Conservation (phyloP, 2,888 invertebrate genomes). For the Platypus cylindrus region DNA sequence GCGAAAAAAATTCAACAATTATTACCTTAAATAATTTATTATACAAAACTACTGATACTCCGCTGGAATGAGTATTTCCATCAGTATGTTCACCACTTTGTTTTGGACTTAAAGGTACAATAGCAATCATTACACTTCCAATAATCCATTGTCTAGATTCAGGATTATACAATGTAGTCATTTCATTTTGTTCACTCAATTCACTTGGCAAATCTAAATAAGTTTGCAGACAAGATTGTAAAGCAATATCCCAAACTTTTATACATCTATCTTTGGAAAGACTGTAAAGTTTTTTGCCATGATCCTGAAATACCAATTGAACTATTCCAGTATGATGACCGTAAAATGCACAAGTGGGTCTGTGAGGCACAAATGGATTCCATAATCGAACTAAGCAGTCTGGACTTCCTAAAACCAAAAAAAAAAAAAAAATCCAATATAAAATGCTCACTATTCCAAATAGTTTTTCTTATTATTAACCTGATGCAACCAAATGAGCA, state of each 20-base stretch:
- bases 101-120: constrained; percentile 50
- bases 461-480: constrained; percentile 5
- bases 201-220: constrained; percentile 51
- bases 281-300: constrained; percentile 54
- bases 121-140: constrained; percentile 51
- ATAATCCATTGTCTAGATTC: constrained; percentile 53
- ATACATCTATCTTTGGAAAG: constrained; percentile 58
- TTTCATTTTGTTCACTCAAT: constrained; percentile 45
- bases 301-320: constrained; percentile 52
- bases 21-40: constrained; percentile 50
- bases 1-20: too few species aligned
- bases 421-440: background rate
- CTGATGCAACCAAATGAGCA: constrained; percentile 46
- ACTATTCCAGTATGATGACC: constrained; percentile 62
- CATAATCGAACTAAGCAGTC: constrained; percentile 60
- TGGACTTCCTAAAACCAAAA: constrained; percentile 48
- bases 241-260: constrained; percentile 57
- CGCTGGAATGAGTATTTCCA: constrained; percentile 46
- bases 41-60: constrained; percentile 60
- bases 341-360: constrained; percentile 47
- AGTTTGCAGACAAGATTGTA: constrained; percentile 56
- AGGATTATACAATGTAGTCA: constrained; percentile 44
- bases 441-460: too few species aligned
- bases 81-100: constrained; percentile 56
- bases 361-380: constrained; percentile 65